phyloP scores from a whole-genome alignment of 2,888 invertebrate genomes.

The Cepaea hortensis region DNA sequence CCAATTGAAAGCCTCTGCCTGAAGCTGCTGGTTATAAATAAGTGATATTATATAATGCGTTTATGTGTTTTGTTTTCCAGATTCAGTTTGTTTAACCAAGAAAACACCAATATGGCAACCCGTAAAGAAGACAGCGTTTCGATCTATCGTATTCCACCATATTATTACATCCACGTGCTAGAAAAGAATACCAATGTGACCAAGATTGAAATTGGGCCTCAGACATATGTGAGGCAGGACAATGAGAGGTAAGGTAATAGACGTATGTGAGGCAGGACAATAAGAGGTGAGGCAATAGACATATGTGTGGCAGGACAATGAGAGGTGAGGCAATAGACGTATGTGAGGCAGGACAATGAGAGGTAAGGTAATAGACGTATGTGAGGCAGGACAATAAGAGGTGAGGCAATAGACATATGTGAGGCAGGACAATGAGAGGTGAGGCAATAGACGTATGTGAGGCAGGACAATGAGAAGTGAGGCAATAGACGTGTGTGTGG shows the following conservation, averaged over 20 bases:
- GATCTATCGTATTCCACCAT: constrained; percentile 77
- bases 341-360: not conserved
- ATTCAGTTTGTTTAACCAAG: not conserved
- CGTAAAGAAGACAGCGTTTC: constrained; percentile 68
- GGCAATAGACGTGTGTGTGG: not conserved
- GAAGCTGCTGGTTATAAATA: no score
- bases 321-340: constrained; percentile 71
- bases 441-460: constrained; percentile 74
- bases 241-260: constrained; percentile 71
- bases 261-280: no score
- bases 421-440: constrained; percentile 66
- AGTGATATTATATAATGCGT: no score
- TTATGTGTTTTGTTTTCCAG: not conserved
- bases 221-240: constrained; percentile 77
- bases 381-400: no score
- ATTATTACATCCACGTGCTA: constrained; percentile 78
- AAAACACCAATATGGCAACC: constrained; percentile 41
- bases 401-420: not conserved
- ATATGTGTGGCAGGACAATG: constrained; percentile 78
- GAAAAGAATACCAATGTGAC: constrained; percentile 79
- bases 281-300: constrained; percentile 52
- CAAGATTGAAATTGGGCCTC: constrained; percentile 77
- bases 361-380: not conserved
- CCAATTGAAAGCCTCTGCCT: no score
- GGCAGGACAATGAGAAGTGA: constrained; percentile 77